Percentiles rank a stretch among this genome's conserved stretches.
These are phyloP conservation scores for Hycleus cichorii DNA, from an alignment of 1,140 invertebrate species.

Conservation along the genomic window DNA sequence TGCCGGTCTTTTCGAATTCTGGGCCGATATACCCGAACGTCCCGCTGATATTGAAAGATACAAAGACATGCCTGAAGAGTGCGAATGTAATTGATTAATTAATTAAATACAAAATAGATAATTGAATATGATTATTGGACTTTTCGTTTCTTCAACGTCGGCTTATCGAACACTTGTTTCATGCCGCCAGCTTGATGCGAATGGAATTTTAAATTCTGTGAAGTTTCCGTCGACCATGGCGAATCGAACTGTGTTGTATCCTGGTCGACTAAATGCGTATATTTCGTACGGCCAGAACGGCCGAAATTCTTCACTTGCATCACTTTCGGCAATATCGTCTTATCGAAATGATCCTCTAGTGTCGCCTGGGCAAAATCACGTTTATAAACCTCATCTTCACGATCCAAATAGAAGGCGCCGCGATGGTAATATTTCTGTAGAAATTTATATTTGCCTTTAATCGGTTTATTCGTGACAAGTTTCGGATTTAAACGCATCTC, in stretches of 20 bases:
- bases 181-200: slow-evolving; percentile 89
- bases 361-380: slow-evolving; percentile 96
- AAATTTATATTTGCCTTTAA: slow-evolving; percentile 99
- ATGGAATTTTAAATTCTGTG: slow-evolving; percentile 85
- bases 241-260: slow-evolving; percentile 98
- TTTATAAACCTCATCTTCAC: slow-evolving; percentile 86
- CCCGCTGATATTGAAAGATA: slow-evolving; percentile 4
- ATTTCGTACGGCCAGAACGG: slow-evolving; percentile 95
- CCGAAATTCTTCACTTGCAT: slow-evolving; percentile 99
- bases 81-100: background rate
- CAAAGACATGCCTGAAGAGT: background rate
- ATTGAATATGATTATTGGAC: background rate
- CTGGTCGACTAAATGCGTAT: slow-evolving; percentile 98
- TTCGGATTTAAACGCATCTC: slow-evolving; percentile 92
- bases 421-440: slow-evolving; percentile 99
- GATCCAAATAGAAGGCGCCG: slow-evolving; percentile 95
- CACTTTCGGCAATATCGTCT: slow-evolving; percentile 96
- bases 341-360: slow-evolving; percentile 98
- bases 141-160: slow-evolving; percentile 63
- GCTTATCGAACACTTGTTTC: slow-evolving; percentile 88
- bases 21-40: slow-evolving; percentile 45
- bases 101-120: background rate
- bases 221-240: slow-evolving; percentile 88
- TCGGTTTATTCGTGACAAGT: slow-evolving; percentile 85
- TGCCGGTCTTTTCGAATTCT: slow-evolving; percentile 49